phyloP scores from a whole-genome alignment of 2,113 vertebrate species.

The Mobula hypostoma region DNA sequence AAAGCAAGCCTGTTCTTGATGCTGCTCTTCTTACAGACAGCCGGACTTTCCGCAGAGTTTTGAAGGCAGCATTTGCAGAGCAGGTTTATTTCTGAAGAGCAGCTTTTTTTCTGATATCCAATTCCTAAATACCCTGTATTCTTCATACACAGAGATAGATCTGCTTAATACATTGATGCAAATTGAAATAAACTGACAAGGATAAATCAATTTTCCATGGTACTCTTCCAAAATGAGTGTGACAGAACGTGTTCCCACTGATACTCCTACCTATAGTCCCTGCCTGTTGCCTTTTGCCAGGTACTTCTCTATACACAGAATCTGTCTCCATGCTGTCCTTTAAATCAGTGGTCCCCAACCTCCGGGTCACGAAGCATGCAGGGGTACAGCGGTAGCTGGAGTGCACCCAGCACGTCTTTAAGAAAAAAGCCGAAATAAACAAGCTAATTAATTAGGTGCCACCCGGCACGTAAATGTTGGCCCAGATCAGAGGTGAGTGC shows the following conservation, averaged over 20 bases:
- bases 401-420: too few relatives aligned
- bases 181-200: neutral
- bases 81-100: neutral
- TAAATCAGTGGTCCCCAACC: too few relatives aligned
- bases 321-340: too few relatives aligned
- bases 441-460: too few relatives aligned
- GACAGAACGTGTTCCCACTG: neutral
- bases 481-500: too few relatives aligned
- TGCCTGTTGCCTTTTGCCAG: too few relatives aligned
- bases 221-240: neutral
- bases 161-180: neutral
- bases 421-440: too few relatives aligned
- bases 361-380: too few relatives aligned
- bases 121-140: neutral
- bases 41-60: neutral
- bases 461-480: too few relatives aligned
- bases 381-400: too few relatives aligned
- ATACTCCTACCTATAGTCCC: neutral
- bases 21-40: neutral
- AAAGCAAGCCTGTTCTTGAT: neutral
- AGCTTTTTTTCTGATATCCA: neutral
- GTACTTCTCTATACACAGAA: too few relatives aligned
- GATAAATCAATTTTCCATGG: neutral
- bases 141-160: neutral
- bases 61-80: neutral